Evolutionary conservation across 2,797 vertebrate species (phyloP), one percentile per base, ranked within the genome.

Genomic region (Coracias cyanogaster): DNA sequence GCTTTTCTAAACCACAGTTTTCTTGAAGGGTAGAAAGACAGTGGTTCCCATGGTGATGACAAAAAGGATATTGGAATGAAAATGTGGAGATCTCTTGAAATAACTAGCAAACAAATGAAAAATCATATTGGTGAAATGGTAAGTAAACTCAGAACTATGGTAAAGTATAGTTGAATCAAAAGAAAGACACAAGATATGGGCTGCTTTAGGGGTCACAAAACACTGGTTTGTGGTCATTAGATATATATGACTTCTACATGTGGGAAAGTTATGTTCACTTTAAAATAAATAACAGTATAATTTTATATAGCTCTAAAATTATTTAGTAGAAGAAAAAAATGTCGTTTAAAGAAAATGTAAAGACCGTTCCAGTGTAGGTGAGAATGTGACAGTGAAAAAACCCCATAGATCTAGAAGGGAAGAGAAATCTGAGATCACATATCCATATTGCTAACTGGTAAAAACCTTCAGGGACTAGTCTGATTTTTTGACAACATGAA

Each of bases 21-120:
- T 91, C 79, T 86, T 90, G 72, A 67, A 85, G 35, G 48, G 87
- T 77, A 77, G 83, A 92, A 88, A 88, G 57, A 48, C 48, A 57
- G 55, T 67, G 39, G 93, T 96, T 94, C 87, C 93, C 91, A 94
- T 94, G 87, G 94, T 88, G 93, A 97, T 91, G 72, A 74, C 52
- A 76, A 45, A 71, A 81, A 83, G 25, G 60, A 54, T 91, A 90
- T 65, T 74, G 76, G 76, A 95, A 95, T 49, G 26, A 81, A 88
- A 86, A 93, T 65, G 46, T 69, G 57, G 52, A 88, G 29, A 31
- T 83, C 57, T 78, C 33, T 90, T 88, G 79, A 88, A 94, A 83
- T 83, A 90, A 71, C 82, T 85, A 65, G 18, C 18, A 90, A 94
- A 88, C 21, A 93, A 81, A 80, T 72, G 25, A 84, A 74, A 45